Percentiles rank a stretch among this genome's conserved stretches.
These are phyloP conservation scores for Noctilio leporinus DNA, from an alignment of 2,113 vertebrate genomes.

Conservation along the genomic window DNA sequence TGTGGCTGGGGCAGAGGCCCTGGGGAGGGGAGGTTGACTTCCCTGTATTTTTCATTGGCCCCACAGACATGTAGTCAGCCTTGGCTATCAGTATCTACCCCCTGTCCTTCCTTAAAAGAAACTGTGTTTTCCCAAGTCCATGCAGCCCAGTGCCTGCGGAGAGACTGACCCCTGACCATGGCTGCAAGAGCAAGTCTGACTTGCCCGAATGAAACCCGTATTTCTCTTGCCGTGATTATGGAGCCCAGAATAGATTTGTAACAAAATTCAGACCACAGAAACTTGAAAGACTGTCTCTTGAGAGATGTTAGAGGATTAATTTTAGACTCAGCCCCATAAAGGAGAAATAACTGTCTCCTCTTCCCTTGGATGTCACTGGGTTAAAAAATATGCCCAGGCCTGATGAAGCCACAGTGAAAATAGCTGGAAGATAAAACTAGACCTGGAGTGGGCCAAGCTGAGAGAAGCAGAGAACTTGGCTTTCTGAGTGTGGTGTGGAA, in stretches of 20 bases:
- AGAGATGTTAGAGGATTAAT: not conserved
- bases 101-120: not conserved
- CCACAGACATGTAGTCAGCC: not conserved
- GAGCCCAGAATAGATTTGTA: not conserved
- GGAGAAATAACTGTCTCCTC: not conserved
- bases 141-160: accelerated
- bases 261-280: not conserved
- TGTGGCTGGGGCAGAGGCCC: not conserved
- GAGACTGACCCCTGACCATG: not conserved
- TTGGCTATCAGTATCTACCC: not conserved
- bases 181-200: not conserved
- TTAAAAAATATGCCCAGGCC: not conserved
- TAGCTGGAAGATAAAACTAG: not conserved
- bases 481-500: not conserved
- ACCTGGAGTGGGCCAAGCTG: not conserved
- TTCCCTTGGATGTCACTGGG: not conserved
- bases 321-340: not conserved
- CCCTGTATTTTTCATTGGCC: not conserved
- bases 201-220: not conserved
- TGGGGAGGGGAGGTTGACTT: not conserved
- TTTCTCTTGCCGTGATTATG: not conserved
- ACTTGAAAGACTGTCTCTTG: not conserved
- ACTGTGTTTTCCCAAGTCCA: not conserved
- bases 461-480: not conserved
- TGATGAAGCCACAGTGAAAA: not conserved